These are phyloP conservation scores for Cerastoderma edule DNA, from an alignment of 2,888 invertebrate genomes.

Conservation along the genomic window DNA sequence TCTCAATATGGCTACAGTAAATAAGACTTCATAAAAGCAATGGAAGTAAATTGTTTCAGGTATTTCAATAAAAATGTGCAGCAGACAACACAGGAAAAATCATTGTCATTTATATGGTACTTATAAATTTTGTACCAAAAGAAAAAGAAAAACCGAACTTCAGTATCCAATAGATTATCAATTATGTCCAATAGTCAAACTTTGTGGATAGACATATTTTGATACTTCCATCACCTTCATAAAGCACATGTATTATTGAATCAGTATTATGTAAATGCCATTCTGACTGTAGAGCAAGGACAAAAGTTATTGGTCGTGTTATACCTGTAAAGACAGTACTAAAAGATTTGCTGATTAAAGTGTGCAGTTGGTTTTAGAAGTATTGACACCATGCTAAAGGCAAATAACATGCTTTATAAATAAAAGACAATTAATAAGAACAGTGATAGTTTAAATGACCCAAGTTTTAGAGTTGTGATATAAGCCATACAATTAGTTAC, in stretches of 20 bases:
- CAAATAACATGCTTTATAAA: slow-evolving; percentile 55
- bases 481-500: slow-evolving; percentile 6
- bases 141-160: too few species aligned
- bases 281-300: slow-evolving; percentile 51
- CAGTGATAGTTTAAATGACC: slow-evolving; percentile 14
- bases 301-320: slow-evolving; percentile 53
- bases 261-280: slow-evolving; percentile 52
- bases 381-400: slow-evolving; percentile 52
- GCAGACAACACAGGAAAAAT: too few species aligned
- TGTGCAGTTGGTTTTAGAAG: slow-evolving; percentile 61
- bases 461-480: slow-evolving; percentile 6
- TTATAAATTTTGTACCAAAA: too few species aligned
- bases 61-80: too few species aligned
- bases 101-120: too few species aligned
- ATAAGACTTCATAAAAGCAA: slow-evolving; percentile 8
- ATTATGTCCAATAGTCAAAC: too few species aligned
- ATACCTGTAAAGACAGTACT: slow-evolving; percentile 67
- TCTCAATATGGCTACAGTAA: slow-evolving; percentile 53
- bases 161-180: too few species aligned
- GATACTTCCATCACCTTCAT: neutral
- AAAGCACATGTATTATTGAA: slow-evolving; percentile 22
- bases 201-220: too few species aligned
- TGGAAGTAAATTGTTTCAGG: too few species aligned
- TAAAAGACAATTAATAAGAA: slow-evolving; percentile 22
- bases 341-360: slow-evolving; percentile 68